Evolutionary conservation across 2,113 vertebrate species (phyloP), one percentile per base, ranked within the genome.

Genomic region (Mixornis gularis): DNA sequence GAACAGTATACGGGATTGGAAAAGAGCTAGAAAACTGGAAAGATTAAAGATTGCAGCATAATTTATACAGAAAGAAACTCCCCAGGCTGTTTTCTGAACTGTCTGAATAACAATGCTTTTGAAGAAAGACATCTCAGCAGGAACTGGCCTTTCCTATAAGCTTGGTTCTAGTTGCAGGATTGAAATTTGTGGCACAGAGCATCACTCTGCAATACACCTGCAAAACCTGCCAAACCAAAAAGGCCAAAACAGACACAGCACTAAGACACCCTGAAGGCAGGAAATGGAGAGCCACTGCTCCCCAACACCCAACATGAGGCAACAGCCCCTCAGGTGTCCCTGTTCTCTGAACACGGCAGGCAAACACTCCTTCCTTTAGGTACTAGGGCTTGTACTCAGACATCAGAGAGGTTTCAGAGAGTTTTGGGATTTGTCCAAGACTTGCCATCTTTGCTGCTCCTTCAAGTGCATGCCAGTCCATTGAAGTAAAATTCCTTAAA

Each of bases 291-390:
- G 1, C 3, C 19, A 21, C 44, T 55, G 26, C 13, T 87, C 16
- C 17, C 13, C 59, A 17, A 19, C 17, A 49, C 2, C 29, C 38
- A 68, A 0, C 5, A 26, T 12, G 20, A 60, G 36, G 6, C 9
- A 76, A 7, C 1, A 2, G 3, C 3, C 12, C 10, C 18, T 3
- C 11, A 27, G 7, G 3, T 84, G 48, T 41, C n/a, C 3, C 1
- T 1, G 0, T 2, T 85, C 49, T 12, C n/a, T 68, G 32, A 38
- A 41, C 21, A 53, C 0, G 0, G 4, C 9, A 43, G 24, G 14
- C 1, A 5, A 40, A 16, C 11, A 18, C 19, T 6, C 0, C 15
- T 49, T 72, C 20, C 15, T n/a, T 59, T 32, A 27, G 26, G 7
- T 49, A 17, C 32, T 24, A 68, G 30, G 12, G 7, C 14, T 85